These are phyloP conservation scores for Nannobrachium achirus DNA, from an alignment of 2,113 vertebrate genomes.

Conservation along the genomic window DNA sequence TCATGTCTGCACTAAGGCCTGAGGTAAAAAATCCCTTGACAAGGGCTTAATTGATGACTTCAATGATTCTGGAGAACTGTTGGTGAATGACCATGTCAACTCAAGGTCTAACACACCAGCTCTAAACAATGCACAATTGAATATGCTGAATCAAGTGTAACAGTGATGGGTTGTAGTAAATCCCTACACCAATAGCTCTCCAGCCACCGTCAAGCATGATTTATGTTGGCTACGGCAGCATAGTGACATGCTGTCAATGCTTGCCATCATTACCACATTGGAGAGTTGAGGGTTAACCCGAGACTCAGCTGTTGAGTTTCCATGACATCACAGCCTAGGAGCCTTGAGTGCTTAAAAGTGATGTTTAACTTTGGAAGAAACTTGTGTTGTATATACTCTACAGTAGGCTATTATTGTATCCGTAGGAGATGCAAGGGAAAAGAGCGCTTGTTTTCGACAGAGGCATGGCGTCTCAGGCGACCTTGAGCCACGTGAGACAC, in stretches of 20 bases:
- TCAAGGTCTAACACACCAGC: background rate
- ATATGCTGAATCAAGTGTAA: background rate
- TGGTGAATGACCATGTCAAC: background rate
- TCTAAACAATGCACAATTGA: background rate
- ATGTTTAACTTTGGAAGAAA: too few relatives aligned
- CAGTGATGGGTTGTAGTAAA: background rate
- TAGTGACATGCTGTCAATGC: conserved; percentile 49
- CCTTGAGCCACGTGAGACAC: too few relatives aligned
- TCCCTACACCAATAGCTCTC: background rate
- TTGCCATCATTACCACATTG: conserved; percentile 37
- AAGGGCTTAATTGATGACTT: background rate
- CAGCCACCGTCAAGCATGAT: background rate
- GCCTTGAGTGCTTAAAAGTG: background rate
- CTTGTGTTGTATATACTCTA: too few relatives aligned
- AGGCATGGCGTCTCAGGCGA: too few relatives aligned
- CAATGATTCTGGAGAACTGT: background rate
- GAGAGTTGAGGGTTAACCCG: conserved; percentile 6
- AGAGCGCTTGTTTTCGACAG: too few relatives aligned
- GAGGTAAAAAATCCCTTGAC: background rate
- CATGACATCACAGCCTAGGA: conserved; percentile 44
- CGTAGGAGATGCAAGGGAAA: too few relatives aligned
- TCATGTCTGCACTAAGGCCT: too few relatives aligned
- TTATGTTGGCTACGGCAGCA: background rate
- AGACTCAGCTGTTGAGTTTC: conserved; percentile 54
- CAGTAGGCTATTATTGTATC: too few relatives aligned